A percentile compares a stretch with the other conserved stretches of the same genome.
phyloP scores from a whole-genome alignment of 2,888 invertebrate species.

The Caenorhabditis parvicauda region DNA sequence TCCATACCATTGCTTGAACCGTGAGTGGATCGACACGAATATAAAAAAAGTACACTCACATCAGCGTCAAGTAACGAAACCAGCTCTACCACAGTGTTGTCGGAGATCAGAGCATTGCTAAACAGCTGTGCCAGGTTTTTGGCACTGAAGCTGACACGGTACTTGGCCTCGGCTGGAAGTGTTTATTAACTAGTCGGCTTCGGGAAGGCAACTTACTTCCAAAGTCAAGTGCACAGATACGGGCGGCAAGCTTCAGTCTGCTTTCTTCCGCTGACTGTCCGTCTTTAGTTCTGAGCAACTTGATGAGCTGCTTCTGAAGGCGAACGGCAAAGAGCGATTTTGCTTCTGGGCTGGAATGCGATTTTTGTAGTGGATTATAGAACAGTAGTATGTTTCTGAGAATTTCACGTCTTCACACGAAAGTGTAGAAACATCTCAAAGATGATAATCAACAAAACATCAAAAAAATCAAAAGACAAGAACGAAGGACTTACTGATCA shows the following conservation, averaged over 20 bases:
- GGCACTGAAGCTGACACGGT: constrained; percentile 4
- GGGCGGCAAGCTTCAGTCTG: constrained; percentile 9
- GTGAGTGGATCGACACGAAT: too few relatives aligned
- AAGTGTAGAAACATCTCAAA: too few relatives aligned
- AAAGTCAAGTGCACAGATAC: constrained; percentile 15
- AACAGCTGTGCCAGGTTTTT: constrained; percentile 15
- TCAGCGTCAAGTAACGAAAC: constrained; percentile 13
- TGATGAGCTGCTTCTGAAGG: constrained; percentile 5
- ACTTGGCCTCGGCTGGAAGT: background rate
- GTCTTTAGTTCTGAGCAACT: constrained; percentile 4
- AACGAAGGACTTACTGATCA: constrained; percentile 5
- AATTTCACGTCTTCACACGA: too few relatives aligned
- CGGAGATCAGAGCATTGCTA: constrained; percentile 14
- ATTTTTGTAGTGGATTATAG: too few relatives aligned
- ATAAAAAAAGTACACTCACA: too few relatives aligned
- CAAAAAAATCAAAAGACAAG: background rate
- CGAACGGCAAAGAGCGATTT: constrained; percentile 7
- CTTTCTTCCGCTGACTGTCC: background rate
- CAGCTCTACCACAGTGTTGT: constrained; percentile 5
- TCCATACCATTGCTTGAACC: too few relatives aligned
- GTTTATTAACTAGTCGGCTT: background rate
- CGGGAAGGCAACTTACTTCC: background rate
- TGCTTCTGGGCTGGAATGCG: background rate
- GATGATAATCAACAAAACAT: too few relatives aligned
- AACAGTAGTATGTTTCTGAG: too few relatives aligned